Evolutionary conservation across 2,797 vertebrate genomes (phyloP).

Genomic region (Ctenopoma multispine): DNA sequence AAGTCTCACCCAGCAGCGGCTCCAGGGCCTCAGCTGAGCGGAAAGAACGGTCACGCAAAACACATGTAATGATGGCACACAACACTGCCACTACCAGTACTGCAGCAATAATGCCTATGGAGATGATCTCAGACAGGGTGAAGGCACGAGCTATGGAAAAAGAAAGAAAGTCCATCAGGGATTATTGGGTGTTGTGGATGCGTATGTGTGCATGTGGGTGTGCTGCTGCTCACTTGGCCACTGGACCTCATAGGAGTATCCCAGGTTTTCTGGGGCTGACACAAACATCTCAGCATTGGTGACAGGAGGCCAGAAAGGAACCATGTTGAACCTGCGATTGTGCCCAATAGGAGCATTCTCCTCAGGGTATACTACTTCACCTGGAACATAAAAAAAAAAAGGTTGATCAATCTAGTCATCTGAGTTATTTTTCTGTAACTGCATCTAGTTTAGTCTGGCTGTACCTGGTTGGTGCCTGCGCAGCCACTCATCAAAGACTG

Average conservation of each 20-base stretch:
- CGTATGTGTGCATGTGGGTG: background rate
- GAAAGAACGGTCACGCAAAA: conserved; percentile 81
- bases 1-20: conserved; percentile 91
- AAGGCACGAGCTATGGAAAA: conserved; percentile 82
- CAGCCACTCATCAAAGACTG: conserved; percentile 97
- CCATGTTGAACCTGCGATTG: conserved; percentile 95
- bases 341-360: conserved; percentile 97
- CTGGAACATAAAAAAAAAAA: conserved; percentile 72
- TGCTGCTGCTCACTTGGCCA: conserved; percentile 90
- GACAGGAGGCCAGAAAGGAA: conserved; percentile 98
- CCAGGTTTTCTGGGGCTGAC: conserved; percentile 89
- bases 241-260: conserved; percentile 93
- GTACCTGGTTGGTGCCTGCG: conserved; percentile 89
- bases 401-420: background rate
- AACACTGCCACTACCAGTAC: conserved; percentile 88
- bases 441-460: background rate
- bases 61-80: conserved; percentile 84
- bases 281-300: conserved; percentile 96
- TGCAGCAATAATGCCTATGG: conserved; percentile 88
- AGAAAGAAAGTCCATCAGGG: conserved; percentile 4
- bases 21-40: conserved; percentile 85
- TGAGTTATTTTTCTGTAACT: background rate
- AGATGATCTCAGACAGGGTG: conserved; percentile 91
- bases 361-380: conserved; percentile 89
- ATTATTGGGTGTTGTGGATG: background rate